These are phyloP conservation scores for Tetramorium simillimum DNA, from an alignment of 1,140 invertebrate species.

Conservation along the genomic window DNA sequence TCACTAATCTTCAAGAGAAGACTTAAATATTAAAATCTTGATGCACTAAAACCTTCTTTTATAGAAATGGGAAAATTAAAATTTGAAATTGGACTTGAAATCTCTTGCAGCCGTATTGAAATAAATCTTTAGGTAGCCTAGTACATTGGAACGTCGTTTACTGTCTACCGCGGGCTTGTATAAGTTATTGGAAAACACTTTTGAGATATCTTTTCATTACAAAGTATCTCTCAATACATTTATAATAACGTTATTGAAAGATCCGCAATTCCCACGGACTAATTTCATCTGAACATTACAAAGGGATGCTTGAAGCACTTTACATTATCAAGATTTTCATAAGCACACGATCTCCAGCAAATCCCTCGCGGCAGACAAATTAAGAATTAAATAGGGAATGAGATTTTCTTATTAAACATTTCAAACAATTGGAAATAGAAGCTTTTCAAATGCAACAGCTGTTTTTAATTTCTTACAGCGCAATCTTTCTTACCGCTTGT, in stretches of 20 bases:
- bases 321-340: conserved; percentile 4
- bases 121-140: neutral
- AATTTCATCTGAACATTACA: neutral
- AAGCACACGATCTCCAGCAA: too few species aligned
- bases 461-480: neutral
- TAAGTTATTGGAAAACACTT: neutral
- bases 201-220: neutral
- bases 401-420: conserved; percentile 9
- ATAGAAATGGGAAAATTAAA: neutral
- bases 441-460: neutral
- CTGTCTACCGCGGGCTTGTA: neutral
- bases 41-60: neutral
- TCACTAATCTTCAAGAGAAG: neutral
- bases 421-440: neutral
- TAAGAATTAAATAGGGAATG: neutral
- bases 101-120: conserved; percentile 1
- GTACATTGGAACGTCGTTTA: neutral
- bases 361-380: neutral
- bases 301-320: neutral
- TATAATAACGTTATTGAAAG: neutral
- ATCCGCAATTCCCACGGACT: neutral
- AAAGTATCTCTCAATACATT: neutral
- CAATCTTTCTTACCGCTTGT: neutral
- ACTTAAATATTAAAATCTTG: neutral
- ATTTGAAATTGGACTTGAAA: conserved; percentile 13